Evolutionary conservation across 2,888 invertebrate genomes (phyloP).

Genomic region (Pristionchus arcanus): DNA sequence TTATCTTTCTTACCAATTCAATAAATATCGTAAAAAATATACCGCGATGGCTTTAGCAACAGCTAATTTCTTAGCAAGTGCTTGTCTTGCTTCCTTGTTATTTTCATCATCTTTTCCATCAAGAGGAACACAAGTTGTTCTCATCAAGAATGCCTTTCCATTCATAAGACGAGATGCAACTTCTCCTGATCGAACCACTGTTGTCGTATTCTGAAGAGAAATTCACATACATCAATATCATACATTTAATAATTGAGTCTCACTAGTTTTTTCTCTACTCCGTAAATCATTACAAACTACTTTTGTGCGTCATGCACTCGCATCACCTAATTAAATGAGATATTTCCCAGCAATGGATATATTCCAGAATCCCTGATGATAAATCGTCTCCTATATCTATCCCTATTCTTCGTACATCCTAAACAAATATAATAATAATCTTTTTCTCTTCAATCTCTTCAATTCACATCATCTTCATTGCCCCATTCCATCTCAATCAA

Average conservation of each 20-base stretch:
- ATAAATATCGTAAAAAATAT: too few species aligned
- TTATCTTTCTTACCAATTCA: too few species aligned
- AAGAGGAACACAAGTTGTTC: background rate
- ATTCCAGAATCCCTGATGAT: too few species aligned
- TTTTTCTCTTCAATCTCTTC: conserved; percentile 9
- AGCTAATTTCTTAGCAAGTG: background rate
- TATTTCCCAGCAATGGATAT: too few species aligned
- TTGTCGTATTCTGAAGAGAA: background rate
- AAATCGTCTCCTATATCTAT: background rate
- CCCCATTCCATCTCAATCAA: conserved; percentile 23
- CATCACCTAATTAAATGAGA: too few species aligned
- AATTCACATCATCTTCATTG: background rate
- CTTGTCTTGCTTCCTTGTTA: background rate
- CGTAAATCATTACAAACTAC: too few species aligned
- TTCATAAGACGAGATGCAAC: background rate
- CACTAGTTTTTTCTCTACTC: background rate
- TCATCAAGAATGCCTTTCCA: background rate
- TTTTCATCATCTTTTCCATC: background rate
- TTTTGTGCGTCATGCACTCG: too few species aligned
- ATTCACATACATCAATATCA: background rate
- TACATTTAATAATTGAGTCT: background rate
- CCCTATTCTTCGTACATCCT: background rate
- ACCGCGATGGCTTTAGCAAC: background rate
- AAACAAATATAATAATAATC: too few species aligned
- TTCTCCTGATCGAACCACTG: conserved; percentile 17